Evolutionary conservation across 64 coral and sea anemone species (phyloP).

Genomic region (Actinia tenebrosa): DNA sequence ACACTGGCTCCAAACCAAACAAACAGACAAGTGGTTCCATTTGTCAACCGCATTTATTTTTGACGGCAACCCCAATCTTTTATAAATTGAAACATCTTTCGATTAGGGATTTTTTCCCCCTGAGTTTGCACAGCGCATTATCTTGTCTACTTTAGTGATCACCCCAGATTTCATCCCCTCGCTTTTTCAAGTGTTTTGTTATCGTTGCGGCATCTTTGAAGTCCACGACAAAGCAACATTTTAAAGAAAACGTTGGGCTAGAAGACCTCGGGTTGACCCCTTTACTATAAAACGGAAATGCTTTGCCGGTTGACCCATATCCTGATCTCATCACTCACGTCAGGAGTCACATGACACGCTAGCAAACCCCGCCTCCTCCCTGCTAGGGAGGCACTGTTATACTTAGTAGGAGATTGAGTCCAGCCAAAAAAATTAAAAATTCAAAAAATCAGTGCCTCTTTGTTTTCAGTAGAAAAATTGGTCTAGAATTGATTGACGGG

Average conservation of each 20-base stretch:
- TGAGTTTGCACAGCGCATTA: slow-evolving; percentile 13
- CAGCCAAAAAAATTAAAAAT: background rate
- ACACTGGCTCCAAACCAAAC: background rate
- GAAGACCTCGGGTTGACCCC: background rate
- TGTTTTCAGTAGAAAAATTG: background rate
- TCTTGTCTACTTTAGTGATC: slow-evolving; percentile 9
- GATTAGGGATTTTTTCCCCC: background rate
- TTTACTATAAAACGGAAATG: slow-evolving; percentile 16
- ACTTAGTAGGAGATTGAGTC: background rate
- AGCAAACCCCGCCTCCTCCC: background rate
- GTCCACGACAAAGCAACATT: slow-evolving; percentile 3
- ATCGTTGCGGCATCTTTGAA: slow-evolving; percentile 18
- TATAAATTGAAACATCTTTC: background rate
- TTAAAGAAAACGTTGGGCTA: background rate
- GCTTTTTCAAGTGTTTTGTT: background rate
- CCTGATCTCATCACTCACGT: background rate
- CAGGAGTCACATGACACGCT: background rate
- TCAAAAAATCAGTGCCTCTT: background rate
- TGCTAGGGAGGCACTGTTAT: background rate
- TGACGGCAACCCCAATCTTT: background rate
- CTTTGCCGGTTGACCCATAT: slow-evolving; percentile 19
- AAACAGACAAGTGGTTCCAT: background rate
- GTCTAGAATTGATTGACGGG: background rate
- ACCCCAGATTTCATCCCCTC: slow-evolving; percentile 11
- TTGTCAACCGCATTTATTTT: background rate